Conservation (phyloP, 2,888 invertebrate species). For the Zootermopsis nevadensis region DNA sequence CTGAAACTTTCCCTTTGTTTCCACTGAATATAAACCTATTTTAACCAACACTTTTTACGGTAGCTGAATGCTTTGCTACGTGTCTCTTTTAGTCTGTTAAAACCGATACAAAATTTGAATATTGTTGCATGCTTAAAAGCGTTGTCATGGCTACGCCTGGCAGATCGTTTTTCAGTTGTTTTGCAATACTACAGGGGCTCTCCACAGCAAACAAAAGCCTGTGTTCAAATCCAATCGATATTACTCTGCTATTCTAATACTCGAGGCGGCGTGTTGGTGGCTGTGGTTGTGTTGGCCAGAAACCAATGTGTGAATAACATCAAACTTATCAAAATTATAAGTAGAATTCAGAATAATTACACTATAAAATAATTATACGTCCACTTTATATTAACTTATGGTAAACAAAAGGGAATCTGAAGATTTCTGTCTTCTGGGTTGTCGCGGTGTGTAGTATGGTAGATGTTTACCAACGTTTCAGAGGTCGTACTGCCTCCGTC, state of each 20-base stretch:
- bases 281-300: too few species aligned
- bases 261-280: too few species aligned
- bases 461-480: too few species aligned
- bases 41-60: neutral
- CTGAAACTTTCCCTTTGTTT: neutral
- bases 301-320: neutral
- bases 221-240: neutral
- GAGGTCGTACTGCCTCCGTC: too few species aligned
- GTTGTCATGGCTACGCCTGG: neutral
- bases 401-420: too few species aligned
- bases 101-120: slow-evolving; percentile 39
- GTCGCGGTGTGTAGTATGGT: too few species aligned
- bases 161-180: neutral
- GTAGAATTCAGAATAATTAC: too few species aligned
- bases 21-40: neutral
- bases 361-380: too few species aligned
- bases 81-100: slow-evolving; percentile 18
- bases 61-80: neutral
- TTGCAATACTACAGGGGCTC: neutral
- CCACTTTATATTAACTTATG: too few species aligned
- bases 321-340: too few species aligned
- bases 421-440: too few species aligned
- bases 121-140: slow-evolving; percentile 37
- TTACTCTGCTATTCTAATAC: neutral
- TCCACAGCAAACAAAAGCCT: neutral